Evolutionary conservation across 2,888 invertebrate genomes (phyloP).

Genomic region (Hydrotaea diabolus): DNA sequence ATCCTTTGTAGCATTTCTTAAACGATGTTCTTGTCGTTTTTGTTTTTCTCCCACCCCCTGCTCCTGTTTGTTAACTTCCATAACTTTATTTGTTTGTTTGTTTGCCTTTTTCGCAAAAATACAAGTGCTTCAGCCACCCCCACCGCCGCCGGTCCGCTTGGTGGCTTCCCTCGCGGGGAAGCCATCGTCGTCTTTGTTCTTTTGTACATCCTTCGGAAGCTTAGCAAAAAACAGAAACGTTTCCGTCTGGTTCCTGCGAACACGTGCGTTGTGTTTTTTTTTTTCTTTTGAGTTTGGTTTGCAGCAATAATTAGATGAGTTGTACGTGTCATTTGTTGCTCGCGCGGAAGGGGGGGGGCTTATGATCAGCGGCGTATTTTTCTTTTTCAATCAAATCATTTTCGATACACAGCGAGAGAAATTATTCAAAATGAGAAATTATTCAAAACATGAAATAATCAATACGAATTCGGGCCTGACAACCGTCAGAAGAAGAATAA

Average conservation of each 20-base stretch:
- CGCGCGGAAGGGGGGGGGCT: neutral
- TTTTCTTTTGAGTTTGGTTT: neutral
- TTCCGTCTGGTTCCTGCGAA: too few relatives aligned
- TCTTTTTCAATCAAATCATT: neutral
- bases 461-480: too few relatives aligned
- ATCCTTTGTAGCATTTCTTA: slow-evolving; percentile 8
- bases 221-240: too few relatives aligned
- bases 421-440: too few relatives aligned
- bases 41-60: slow-evolving; percentile 4
- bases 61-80: neutral
- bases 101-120: too few relatives aligned
- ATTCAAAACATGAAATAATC: too few relatives aligned
- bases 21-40: too few relatives aligned
- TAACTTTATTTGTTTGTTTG: neutral
- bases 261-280: neutral
- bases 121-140: too few relatives aligned
- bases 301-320: neutral
- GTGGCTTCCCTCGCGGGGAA: neutral
- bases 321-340: slow-evolving; percentile 4
- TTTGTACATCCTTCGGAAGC: neutral
- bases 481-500: too few relatives aligned
- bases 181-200: neutral
- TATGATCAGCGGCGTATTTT: neutral
- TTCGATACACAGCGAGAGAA: too few relatives aligned
- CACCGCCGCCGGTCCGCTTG: too few relatives aligned